Percentiles rank a stretch among this genome's conserved stretches.
phyloP scores from a whole-genome alignment of 2,888 invertebrate genomes.

The Barypeithes pellucidus region DNA sequence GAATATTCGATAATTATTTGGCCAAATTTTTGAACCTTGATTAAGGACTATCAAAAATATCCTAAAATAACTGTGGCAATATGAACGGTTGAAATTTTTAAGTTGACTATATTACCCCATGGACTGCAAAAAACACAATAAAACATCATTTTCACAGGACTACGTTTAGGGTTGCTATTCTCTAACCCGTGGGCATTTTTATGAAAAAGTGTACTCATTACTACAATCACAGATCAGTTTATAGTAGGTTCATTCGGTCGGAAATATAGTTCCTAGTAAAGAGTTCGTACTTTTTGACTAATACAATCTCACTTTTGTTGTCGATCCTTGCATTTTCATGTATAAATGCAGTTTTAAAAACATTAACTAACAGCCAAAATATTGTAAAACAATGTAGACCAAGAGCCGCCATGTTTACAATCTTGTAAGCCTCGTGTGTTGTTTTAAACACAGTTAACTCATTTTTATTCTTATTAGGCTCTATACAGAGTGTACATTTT shows the following conservation, averaged over 20 bases:
- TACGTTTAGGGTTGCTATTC: background rate
- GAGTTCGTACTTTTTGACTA: constrained; percentile 68
- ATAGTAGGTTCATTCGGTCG: constrained; percentile 64
- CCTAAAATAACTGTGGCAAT: no score
- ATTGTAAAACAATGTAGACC: constrained; percentile 20
- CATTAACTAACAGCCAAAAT: constrained; percentile 70
- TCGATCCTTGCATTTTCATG: constrained; percentile 69
- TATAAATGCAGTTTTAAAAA: constrained; percentile 68
- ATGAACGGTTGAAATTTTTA: no score
- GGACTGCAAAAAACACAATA: constrained; percentile 5
- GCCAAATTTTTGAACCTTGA: no score
- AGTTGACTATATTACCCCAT: background rate
- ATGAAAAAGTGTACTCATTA: constrained; percentile 63
- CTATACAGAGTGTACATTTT: background rate
- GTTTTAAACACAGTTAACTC: background rate
- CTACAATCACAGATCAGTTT: constrained; percentile 69
- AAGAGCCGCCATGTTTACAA: constrained; percentile 8
- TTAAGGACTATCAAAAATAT: no score
- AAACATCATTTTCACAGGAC: background rate
- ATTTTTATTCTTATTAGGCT: background rate
- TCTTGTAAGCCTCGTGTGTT: background rate
- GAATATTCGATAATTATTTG: no score
- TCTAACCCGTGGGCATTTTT: constrained; percentile 29
- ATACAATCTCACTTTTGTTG: constrained; percentile 72
- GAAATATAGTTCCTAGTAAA: constrained; percentile 62